Conservation (phyloP, 2,797 vertebrate genomes). For the Lithobates pipiens region DNA sequence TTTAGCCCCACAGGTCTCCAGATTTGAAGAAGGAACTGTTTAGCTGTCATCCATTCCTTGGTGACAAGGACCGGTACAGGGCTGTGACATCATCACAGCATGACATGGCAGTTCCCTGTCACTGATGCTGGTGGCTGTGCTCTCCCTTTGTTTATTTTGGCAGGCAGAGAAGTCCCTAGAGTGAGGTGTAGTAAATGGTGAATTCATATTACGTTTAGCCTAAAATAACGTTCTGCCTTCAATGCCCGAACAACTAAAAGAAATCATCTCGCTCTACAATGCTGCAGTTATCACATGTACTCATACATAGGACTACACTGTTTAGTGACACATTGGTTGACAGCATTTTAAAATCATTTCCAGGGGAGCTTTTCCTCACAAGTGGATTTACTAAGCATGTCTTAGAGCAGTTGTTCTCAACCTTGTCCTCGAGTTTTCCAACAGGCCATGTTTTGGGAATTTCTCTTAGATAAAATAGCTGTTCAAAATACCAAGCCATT, state of each 20-base stretch:
- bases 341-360: not conserved
- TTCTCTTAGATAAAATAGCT: no score
- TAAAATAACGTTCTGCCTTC: not conserved
- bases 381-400: no score
- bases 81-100: constrained; percentile 1
- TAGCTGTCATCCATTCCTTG: not conserved
- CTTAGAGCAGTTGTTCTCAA: no score
- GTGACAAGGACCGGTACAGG: not conserved
- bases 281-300: not conserved
- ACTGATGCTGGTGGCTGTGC: not conserved
- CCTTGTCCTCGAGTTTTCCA: no score
- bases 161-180: not conserved
- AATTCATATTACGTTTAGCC: not conserved
- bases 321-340: not conserved
- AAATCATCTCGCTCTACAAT: not conserved
- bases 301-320: not conserved
- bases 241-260: not conserved
- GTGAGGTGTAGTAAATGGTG: not conserved
- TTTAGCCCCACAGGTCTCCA: not conserved
- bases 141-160: constrained; percentile 8
- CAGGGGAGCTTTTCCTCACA: not conserved
- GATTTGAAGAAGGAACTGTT: not conserved
- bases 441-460: no score
- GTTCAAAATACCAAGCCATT: no score
- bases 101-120: constrained; percentile 11